phyloP scores from a whole-genome alignment of 2,113 vertebrate species.

The Prinia subflava region DNA sequence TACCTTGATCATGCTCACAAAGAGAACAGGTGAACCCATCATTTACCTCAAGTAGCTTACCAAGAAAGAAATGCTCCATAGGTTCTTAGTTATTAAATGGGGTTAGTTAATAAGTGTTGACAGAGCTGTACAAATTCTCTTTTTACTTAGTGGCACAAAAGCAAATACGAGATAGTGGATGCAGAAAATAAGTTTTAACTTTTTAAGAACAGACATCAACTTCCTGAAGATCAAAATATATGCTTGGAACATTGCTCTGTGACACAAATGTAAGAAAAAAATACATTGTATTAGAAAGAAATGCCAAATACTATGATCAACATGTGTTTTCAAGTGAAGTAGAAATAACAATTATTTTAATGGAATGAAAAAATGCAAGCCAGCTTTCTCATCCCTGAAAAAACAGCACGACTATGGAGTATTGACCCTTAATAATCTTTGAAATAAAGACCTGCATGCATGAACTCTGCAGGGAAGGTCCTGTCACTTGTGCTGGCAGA shows the following conservation, averaged over 20 bases:
- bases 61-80: not conserved
- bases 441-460: not conserved
- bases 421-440: not conserved
- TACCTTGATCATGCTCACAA: not conserved
- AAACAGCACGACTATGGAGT: not conserved
- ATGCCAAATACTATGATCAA: not conserved
- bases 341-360: not conserved
- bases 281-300: not conserved
- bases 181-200: not conserved
- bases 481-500: not conserved
- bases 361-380: not conserved
- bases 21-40: not conserved
- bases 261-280: not conserved
- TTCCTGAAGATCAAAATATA: not conserved
- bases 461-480: not conserved
- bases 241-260: not conserved
- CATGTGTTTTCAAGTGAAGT: not conserved
- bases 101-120: not conserved
- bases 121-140: not conserved
- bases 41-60: not conserved
- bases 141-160: not conserved
- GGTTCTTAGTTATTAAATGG: not conserved
- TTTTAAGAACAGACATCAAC: not conserved
- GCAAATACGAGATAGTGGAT: not conserved
- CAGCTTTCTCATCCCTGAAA: not conserved